A percentile compares a stretch with the other conserved stretches of the same genome.
Conservation (phyloP, 1,140 invertebrate species). For the Calycopis cecrops region DNA sequence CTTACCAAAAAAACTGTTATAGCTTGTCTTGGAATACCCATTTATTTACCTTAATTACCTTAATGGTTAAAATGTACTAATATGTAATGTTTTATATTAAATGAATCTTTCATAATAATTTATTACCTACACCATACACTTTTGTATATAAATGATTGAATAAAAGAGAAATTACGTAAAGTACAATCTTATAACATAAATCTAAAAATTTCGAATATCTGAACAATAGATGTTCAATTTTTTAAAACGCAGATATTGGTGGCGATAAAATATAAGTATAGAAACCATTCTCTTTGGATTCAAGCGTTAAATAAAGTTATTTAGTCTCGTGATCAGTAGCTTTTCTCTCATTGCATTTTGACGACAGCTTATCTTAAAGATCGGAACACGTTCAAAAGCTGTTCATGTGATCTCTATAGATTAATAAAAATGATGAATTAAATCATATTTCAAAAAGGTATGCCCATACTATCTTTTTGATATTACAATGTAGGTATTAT, state of each 20-base stretch:
- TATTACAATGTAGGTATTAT: too few species aligned
- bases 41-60: neutral
- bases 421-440: neutral
- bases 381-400: neutral
- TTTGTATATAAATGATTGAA: neutral
- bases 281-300: neutral
- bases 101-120: too few species aligned
- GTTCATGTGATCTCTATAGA: neutral
- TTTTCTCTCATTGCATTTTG: neutral
- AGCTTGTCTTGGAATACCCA: neutral
- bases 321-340: neutral
- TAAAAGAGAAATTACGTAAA: neutral
- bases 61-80: neutral
- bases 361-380: neutral
- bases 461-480: too few species aligned
- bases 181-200: constrained; percentile 4
- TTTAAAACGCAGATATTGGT: neutral
- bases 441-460: too few species aligned
- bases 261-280: neutral
- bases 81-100: neutral
- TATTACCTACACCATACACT: too few species aligned
- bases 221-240: neutral
- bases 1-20: too few species aligned
- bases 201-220: neutral
- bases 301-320: neutral